phyloP scores from a whole-genome alignment of 2,888 invertebrate genomes.

The Temnothorax rugatulus region DNA sequence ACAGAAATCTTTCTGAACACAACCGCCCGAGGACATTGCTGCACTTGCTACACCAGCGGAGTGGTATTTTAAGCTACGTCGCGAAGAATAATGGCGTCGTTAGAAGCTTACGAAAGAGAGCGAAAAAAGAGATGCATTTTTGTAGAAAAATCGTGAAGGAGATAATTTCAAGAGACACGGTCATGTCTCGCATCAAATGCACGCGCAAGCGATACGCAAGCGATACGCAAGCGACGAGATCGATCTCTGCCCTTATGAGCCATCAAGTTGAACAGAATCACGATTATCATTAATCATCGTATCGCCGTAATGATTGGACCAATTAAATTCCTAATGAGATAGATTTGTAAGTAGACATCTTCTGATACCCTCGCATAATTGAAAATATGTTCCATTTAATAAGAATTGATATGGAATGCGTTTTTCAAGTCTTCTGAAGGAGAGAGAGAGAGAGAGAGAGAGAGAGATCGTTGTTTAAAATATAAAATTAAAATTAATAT shows the following conservation, averaged over 20 bases:
- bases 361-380: neutral
- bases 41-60: conserved; percentile 38
- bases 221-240: conserved; percentile 29
- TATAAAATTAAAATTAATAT: conserved; percentile 10
- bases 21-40: conserved; percentile 40
- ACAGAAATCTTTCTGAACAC: conserved; percentile 48
- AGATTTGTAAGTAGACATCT: neutral
- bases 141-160: conserved; percentile 59
- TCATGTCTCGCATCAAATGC: conserved; percentile 4
- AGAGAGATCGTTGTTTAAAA: neutral
- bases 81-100: conserved; percentile 59
- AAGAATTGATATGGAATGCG: neutral
- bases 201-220: conserved; percentile 37
- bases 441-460: neutral
- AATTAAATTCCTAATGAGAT: neutral
- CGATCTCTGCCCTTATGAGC: conserved; percentile 2
- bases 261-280: neutral
- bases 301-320: neutral
- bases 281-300: neutral
- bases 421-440: neutral
- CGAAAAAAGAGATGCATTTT: conserved; percentile 65
- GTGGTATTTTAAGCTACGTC: conserved; percentile 52
- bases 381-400: neutral
- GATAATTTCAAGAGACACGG: conserved; percentile 61
- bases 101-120: conserved; percentile 38